phyloP scores from a whole-genome alignment of 2,113 vertebrate species.

The Brachyistius frenatus region DNA sequence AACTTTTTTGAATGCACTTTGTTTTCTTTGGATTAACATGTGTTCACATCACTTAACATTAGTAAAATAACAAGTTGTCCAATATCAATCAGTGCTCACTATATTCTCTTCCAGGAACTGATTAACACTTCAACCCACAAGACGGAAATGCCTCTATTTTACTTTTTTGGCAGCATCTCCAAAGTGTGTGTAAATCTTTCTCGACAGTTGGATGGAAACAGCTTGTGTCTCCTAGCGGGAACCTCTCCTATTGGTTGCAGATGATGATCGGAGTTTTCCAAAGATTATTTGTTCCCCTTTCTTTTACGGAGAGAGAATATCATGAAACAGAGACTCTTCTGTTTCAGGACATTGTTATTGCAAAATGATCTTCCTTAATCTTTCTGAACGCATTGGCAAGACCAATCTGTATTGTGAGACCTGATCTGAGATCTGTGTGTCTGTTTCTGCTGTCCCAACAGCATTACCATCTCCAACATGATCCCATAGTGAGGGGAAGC shows the following conservation, averaged over 20 bases:
- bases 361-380: conserved; percentile 58
- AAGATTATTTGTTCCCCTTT: conserved; percentile 14
- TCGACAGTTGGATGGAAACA: conserved; percentile 69
- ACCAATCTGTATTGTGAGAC: conserved; percentile 2
- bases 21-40: conserved; percentile 22
- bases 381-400: conserved; percentile 37
- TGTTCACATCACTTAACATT: conserved; percentile 20
- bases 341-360: conserved; percentile 50
- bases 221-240: conserved; percentile 53
- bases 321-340: conserved; percentile 44
- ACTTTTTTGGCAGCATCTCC: conserved; percentile 50
- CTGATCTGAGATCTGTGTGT: conserved; percentile 9
- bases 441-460: conserved; percentile 16
- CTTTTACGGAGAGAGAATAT: background rate
- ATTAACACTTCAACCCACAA: conserved; percentile 52
- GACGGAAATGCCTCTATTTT: conserved; percentile 53
- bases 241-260: conserved; percentile 62
- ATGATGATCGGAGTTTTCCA: conserved; percentile 62
- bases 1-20: background rate
- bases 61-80: conserved; percentile 24
- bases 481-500: background rate
- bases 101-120: conserved; percentile 49
- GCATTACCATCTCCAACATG: conserved; percentile 14
- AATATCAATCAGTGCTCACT: conserved; percentile 6
- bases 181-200: conserved; percentile 59